Conservation (phyloP, 2,888 invertebrate genomes). For the Deilephila porcellus region DNA sequence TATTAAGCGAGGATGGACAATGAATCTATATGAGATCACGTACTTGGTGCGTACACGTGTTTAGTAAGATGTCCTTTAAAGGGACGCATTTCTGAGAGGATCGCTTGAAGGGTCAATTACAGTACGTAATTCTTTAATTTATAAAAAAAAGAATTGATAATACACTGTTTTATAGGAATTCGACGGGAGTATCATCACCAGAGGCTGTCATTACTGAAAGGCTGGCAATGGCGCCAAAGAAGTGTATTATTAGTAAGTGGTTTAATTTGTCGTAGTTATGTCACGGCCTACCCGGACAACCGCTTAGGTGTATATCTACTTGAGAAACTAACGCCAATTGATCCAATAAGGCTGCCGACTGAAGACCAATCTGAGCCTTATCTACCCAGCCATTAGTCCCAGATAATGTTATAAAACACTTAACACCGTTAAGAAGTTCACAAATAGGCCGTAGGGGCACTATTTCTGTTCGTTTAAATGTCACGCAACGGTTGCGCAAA, state of each 20-base stretch:
- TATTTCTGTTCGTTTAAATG: slow-evolving; percentile 81
- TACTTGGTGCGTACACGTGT: slow-evolving; percentile 18
- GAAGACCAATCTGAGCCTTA: neutral
- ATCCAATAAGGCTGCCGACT: neutral
- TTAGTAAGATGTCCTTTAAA: neutral
- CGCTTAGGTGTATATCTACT: neutral
- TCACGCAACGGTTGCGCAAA: slow-evolving; percentile 75
- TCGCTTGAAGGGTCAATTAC: neutral
- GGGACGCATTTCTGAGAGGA: neutral
- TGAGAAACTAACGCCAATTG: neutral
- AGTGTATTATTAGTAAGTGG: too few relatives aligned
- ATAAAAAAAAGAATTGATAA: neutral
- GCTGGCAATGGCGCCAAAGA: too few relatives aligned
- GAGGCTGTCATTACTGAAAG: too few relatives aligned
- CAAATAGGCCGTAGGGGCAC: slow-evolving; percentile 63
- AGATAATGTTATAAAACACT: slow-evolving; percentile 28
- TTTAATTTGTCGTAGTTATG: too few relatives aligned
- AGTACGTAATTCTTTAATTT: neutral
- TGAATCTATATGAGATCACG: slow-evolving; percentile 26
- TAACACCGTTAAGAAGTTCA: slow-evolving; percentile 32
- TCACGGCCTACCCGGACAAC: too few relatives aligned
- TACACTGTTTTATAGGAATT: neutral
- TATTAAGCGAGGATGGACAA: slow-evolving; percentile 1
- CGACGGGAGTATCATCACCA: too few relatives aligned
- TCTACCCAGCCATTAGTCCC: slow-evolving; percentile 8